Percentiles rank a stretch among this genome's conserved stretches.
These are phyloP conservation scores for Labia minor DNA, from an alignment of 2,888 invertebrate species.

Conservation along the genomic window DNA sequence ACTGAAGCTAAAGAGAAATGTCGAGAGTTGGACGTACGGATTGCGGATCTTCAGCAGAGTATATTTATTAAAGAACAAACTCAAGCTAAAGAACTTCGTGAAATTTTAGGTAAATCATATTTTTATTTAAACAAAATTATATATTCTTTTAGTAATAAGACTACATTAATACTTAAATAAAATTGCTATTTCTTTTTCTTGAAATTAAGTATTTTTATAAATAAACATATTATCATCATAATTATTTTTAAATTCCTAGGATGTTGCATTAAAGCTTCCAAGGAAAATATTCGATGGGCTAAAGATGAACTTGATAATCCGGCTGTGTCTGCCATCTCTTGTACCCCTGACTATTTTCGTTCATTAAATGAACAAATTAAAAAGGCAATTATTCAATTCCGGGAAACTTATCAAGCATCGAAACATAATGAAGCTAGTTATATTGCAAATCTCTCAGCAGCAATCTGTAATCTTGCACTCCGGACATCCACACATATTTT, in stretches of 20 bases:
- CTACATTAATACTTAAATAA: no score
- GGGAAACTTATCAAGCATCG: slow-evolving; percentile 17
- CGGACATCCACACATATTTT: slow-evolving; percentile 50
- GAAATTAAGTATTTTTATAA: no score
- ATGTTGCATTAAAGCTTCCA: slow-evolving; percentile 37
- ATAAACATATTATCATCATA: no score
- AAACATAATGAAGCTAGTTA: not conserved
- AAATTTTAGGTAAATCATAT: not conserved
- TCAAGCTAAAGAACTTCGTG: not conserved
- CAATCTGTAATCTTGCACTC: slow-evolving; percentile 40
- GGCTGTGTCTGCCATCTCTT: slow-evolving; percentile 50
- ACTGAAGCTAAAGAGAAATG: not conserved
- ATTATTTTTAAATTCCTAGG: no score
- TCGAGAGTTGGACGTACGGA: not conserved
- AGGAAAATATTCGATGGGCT: slow-evolving; percentile 43
- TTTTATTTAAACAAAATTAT: no score
- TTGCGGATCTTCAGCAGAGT: not conserved
- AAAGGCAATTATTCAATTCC: slow-evolving; percentile 33
- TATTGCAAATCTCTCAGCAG: slow-evolving; percentile 20
- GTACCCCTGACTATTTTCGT: slow-evolving; percentile 50
- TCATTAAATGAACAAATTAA: slow-evolving; percentile 39
- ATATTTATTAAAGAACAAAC: not conserved
- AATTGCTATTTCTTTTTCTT: no score
- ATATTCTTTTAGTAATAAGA: no score
- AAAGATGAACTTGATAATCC: slow-evolving; percentile 55